phyloP scores from a whole-genome alignment of 2,797 vertebrate genomes.

The Leucoraja ocellata region DNA sequence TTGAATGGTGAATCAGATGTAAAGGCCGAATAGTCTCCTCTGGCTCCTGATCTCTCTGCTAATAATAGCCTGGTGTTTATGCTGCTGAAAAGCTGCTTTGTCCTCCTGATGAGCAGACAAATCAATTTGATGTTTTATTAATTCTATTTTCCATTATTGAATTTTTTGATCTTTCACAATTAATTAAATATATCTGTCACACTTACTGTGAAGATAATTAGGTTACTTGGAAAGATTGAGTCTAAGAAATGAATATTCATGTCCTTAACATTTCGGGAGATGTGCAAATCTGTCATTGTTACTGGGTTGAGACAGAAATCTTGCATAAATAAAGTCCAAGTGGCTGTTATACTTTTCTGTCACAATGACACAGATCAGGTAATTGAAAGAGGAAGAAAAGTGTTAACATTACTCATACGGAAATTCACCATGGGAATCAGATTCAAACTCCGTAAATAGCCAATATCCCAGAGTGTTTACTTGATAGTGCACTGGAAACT shows the following conservation, averaged over 20 bases:
- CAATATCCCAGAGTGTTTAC: background rate
- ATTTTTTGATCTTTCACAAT: background rate
- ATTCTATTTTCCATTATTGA: background rate
- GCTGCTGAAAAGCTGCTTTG: background rate
- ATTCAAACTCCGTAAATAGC: background rate
- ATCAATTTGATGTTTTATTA: background rate
- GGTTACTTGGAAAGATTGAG: conserved; percentile 9
- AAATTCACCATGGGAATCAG: background rate
- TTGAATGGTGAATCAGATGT: too few relatives aligned
- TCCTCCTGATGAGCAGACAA: background rate
- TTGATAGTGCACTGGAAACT: background rate
- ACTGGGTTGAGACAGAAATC: background rate
- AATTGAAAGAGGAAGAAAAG: background rate
- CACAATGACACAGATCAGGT: conserved; percentile 2
- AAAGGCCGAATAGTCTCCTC: background rate
- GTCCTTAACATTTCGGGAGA: background rate
- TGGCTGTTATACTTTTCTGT: background rate
- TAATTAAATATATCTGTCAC: conserved; percentile 22
- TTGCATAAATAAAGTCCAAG: background rate
- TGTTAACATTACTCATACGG: background rate
- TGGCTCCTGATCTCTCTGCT: background rate
- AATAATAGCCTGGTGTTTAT: background rate
- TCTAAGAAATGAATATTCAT: conserved; percentile 23
- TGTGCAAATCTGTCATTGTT: conserved; percentile 1
- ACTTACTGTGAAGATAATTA: background rate